Conservation (phyloP, 2,113 vertebrate species). For the Cacatua alba region DNA sequence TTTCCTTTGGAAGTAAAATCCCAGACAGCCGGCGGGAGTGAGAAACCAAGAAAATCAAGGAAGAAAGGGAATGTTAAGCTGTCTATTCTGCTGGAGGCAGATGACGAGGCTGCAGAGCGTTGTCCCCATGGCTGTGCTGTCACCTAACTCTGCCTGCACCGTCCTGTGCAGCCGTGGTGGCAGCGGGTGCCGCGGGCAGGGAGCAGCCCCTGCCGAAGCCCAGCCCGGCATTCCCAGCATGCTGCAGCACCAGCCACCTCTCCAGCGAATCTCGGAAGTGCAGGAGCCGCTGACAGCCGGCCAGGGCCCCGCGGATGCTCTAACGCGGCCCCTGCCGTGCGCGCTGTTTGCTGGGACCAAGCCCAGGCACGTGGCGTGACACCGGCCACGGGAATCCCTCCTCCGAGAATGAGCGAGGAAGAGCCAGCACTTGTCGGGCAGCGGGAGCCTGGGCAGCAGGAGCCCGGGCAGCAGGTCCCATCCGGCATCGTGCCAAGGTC, state of each 20-base stretch:
- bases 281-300: neutral
- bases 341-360: fast-evolving
- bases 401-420: neutral
- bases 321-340: neutral
- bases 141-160: neutral
- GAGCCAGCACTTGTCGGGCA: neutral
- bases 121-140: neutral
- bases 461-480: neutral
- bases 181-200: fast-evolving
- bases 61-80: neutral
- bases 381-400: neutral
- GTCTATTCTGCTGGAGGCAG: neutral
- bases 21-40: neutral
- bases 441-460: fast-evolving
- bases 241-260: neutral
- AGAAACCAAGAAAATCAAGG: neutral
- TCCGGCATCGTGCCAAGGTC: neutral
- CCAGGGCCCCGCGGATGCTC: neutral
- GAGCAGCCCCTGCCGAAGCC: neutral
- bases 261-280: neutral
- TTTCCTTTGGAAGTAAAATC: neutral
- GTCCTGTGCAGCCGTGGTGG: neutral
- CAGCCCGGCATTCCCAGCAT: fast-evolving
- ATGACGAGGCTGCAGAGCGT: neutral
- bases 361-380: neutral